phyloP scores from a whole-genome alignment of 2,113 vertebrate species.

The Ceratotherium simum region DNA sequence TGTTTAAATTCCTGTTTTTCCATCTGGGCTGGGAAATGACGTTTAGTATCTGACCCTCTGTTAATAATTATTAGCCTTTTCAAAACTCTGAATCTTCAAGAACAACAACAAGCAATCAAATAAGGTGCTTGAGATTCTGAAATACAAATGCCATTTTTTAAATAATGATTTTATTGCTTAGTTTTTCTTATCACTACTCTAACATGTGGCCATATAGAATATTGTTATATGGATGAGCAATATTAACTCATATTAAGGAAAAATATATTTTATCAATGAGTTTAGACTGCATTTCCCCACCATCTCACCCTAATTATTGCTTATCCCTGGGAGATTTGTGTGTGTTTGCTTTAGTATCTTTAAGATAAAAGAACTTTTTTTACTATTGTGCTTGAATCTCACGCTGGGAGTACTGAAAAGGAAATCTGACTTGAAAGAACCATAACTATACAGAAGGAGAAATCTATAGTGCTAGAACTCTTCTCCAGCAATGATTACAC shows the following conservation, averaged over 20 bases:
- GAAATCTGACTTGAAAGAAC: not conserved
- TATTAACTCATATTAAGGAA: not conserved
- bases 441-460: not conserved
- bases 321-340: not conserved
- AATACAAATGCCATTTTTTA: not conserved
- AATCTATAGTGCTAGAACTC: not conserved
- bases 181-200: not conserved
- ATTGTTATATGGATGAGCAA: not conserved
- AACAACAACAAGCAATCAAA: not conserved
- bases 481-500: not conserved
- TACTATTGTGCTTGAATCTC: not conserved
- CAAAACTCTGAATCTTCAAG: not conserved
- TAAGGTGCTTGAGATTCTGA: not conserved
- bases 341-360: not conserved
- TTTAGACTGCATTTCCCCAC: not conserved
- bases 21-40: not conserved
- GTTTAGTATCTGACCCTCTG: not conserved
- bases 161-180: not conserved
- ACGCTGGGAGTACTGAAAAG: not conserved
- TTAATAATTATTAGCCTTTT: not conserved
- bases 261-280: not conserved
- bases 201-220: not conserved
- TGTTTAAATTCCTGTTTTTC: not conserved
- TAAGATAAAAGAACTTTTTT: not conserved
- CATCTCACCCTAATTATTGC: not conserved